Evolutionary conservation across 1,140 invertebrate species (phyloP).

Genomic region (Teleogryllus occipitalis): DNA sequence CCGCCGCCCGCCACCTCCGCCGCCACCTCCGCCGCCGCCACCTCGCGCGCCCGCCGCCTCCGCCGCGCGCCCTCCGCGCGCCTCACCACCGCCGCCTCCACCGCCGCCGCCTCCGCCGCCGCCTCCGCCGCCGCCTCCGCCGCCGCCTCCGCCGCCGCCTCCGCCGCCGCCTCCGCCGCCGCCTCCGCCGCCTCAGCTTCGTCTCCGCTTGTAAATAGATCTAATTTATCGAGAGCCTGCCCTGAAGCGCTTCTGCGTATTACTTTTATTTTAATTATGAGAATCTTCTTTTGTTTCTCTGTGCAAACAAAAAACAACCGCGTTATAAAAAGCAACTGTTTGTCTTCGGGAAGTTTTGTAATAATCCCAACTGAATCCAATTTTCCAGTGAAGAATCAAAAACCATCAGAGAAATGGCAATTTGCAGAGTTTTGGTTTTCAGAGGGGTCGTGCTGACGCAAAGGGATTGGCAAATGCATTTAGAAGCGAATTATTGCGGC

Average conservation of each 20-base stretch:
- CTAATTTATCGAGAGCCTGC: not conserved
- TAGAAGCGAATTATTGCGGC: not conserved
- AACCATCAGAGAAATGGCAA: not conserved
- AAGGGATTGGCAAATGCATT: not conserved
- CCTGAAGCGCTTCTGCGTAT: not conserved
- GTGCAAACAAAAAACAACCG: not conserved
- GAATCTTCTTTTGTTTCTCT: not conserved
- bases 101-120: too few species aligned
- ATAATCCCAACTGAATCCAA: not conserved
- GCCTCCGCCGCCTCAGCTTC: not conserved
- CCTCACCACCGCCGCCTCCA: too few species aligned
- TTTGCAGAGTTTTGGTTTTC: not conserved
- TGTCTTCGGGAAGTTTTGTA: not conserved
- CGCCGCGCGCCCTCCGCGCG: too few species aligned
- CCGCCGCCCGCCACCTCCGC: too few species aligned
- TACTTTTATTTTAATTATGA: conserved; percentile 6
- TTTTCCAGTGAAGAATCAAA: not conserved
- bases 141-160: not conserved
- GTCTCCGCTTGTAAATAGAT: not conserved
- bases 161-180: not conserved
- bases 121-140: too few species aligned
- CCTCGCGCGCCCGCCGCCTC: too few species aligned
- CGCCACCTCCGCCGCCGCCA: too few species aligned
- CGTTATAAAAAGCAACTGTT: not conserved
- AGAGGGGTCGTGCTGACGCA: not conserved